phyloP scores from a whole-genome alignment of 1,140 invertebrate genomes.

The Pissodes strobi region DNA sequence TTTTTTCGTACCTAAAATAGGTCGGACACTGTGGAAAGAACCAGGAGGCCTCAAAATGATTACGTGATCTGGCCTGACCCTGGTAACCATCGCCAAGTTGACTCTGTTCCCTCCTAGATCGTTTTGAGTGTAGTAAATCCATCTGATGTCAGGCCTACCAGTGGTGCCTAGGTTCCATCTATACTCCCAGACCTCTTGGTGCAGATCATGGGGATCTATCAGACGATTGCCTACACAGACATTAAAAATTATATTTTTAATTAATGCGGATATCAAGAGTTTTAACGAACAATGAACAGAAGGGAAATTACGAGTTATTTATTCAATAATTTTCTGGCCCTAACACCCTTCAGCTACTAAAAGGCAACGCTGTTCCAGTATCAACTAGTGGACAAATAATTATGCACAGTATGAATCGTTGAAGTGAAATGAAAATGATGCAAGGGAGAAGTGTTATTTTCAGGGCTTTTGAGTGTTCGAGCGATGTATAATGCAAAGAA shows the following conservation, averaged over 20 bases:
- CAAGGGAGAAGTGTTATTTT: too few species aligned
- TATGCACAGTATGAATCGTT: too few species aligned
- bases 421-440: too few species aligned
- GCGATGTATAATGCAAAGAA: too few species aligned
- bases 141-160: neutral
- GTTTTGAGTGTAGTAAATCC: constrained; percentile 4
- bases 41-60: constrained; percentile 1
- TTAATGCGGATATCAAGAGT: neutral
- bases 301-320: too few species aligned
- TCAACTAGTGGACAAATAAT: too few species aligned
- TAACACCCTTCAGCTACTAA: too few species aligned
- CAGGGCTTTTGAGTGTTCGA: too few species aligned
- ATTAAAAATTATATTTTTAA: neutral
- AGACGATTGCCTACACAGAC: neutral
- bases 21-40: neutral
- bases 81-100: neutral
- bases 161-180: neutral
- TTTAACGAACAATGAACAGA: too few species aligned
- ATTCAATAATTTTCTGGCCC: too few species aligned
- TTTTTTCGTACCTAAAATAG: neutral
- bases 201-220: neutral
- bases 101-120: neutral
- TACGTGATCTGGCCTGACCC: neutral
- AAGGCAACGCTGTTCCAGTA: too few species aligned
- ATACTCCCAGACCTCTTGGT: neutral